Evolutionary conservation across 2,113 vertebrate genomes (phyloP), one percentile per base, ranked within the genome.

Genomic region (Regulus satrapa): DNA sequence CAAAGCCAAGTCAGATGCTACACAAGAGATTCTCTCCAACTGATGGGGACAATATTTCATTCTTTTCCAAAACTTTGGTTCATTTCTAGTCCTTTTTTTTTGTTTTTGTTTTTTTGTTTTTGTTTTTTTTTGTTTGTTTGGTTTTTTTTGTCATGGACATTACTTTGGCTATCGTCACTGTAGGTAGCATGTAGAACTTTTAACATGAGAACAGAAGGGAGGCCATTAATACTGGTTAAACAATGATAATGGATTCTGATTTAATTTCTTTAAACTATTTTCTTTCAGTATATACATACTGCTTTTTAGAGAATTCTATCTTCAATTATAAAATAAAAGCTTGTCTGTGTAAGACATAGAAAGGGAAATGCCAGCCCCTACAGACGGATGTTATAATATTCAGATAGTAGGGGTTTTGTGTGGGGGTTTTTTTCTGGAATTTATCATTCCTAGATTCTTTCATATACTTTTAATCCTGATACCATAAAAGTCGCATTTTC

Each of bases 41-140:
- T 31, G 28, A 75, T 24, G 6, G 7, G 12, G 17, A 54, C 29
- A 14, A 10, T 14, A 46, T 21, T 61, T 46, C 31, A 36, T 36
- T 71, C 7, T 40, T 84, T 77, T 80, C 10, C 18, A 54, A 51
- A 10, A 18, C 29, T 71, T 58, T 13, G 17, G 10, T 48, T 69
- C 1, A 19, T 38, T 74, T 41, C 15, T 21, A 29, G 16, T 17
- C 0, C 40, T 46, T 14, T 1, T 32, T 45, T 46, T 14, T 1
- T 32, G 12, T 36, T 31, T 18, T 43, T 2, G 0, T 5, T 7
- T 1, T 25, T 20, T 5, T 1, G 8, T 32, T 46, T 1, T 3
- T 23, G 28, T n/a, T 5, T 2, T 29, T 16, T 18, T n/a, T 31
- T 31, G 18, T 9, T 14, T 12, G 4, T 52, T 6, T 23, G 41